Base-by-base conservation (phyloP, 2,113 vertebrate genomes). In the Malurus cyaneus region DNA sequence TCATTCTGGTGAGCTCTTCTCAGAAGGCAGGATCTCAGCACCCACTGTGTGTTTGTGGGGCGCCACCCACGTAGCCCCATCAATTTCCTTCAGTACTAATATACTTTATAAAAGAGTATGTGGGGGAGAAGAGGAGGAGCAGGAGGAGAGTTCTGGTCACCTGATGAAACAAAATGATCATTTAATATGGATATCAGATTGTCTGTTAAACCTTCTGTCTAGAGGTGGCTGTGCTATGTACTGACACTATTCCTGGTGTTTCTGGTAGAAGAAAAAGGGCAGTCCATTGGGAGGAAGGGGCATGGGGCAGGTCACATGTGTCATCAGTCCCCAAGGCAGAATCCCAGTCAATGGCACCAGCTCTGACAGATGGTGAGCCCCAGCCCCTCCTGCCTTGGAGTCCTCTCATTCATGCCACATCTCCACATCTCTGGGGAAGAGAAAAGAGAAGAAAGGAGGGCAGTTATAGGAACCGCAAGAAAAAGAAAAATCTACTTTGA, bases 391-490 rank as follows among this genome's bases (percentile, higher is more conserved):
- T 83, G 39, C 67, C 53, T 77, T 61, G 56, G 32, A 64, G 67
- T 29, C 24, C 29, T 25, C 36, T 69, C 50, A 80, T 61, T 34
- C 67, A 41, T 16, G 46, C 8, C 66, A 44, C 47, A 69, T 49
- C 28, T 65, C 25, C n/a, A 83, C 47, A 49, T 49, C 47, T 49
- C 0, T 56, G 41, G 66, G 59, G 77, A 92, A 83, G 18, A 80
- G 50, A 50, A 86, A 84, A 74, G 64, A 80, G 60, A 84, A 88
- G 76, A 71, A 83, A 80, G 21, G 76, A 69, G 72, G 66, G 76
- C 42, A 67, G 19, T 94, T 93, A 94, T 86, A 65, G 80, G 86
- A 96, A 97, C 95, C 46, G 72, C 56, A 95, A 81, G 60, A 84
- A 93, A 69, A 85, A 77, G 86, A 88, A 91, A 36, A 83, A 72